Evolutionary conservation across 23 tunicate genomes (phyloP), one percentile per base, ranked within the genome.

Genomic region (Halocynthia roretzi): DNA sequence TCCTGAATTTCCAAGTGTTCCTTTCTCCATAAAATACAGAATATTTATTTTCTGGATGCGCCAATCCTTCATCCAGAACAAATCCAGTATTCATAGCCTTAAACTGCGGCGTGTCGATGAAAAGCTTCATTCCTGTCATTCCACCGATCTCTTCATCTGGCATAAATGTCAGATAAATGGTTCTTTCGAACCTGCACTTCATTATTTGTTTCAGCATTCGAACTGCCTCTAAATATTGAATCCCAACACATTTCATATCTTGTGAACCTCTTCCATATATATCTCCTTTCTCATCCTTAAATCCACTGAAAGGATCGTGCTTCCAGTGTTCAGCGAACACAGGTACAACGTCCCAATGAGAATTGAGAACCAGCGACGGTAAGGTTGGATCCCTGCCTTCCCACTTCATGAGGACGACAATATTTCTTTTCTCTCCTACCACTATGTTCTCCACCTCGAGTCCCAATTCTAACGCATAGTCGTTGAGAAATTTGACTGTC

Each of bases 71-170:
- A 68, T 93, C 98, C 51, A 93, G 57, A 31, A 80, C 98, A 10
- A 93, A 67, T 21, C 98, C 98, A 65, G 87, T 56, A 67, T 93
- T 93, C 19, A 93, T 50, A 7, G 62, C 61, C 22, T 76, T 64
- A 50, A 87, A 93, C 18, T 70, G 80, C 8, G 57, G 70, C 8
- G 94, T 75, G 77, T 93, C 64, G 75, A 93, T 75, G 58, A 93
- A 87, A 7, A 65, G 21, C 23, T 53, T 19, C 85, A 93, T 93
- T 71, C 98, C 98, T 52, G 84, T 76, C 11, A 14, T 61, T 6
- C 88, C 94, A 6, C 98, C 98, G 20, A 93, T 87, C 68, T 93
- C 98, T 64, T 93, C 98, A 66, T 93, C 98, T 80, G 96, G 96
- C 21, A 84, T 77, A 75, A 89, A 89, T 12, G 83, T 54, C 10